Conservation (phyloP, 2,113 vertebrate genomes). For the Trachemys scripta region DNA sequence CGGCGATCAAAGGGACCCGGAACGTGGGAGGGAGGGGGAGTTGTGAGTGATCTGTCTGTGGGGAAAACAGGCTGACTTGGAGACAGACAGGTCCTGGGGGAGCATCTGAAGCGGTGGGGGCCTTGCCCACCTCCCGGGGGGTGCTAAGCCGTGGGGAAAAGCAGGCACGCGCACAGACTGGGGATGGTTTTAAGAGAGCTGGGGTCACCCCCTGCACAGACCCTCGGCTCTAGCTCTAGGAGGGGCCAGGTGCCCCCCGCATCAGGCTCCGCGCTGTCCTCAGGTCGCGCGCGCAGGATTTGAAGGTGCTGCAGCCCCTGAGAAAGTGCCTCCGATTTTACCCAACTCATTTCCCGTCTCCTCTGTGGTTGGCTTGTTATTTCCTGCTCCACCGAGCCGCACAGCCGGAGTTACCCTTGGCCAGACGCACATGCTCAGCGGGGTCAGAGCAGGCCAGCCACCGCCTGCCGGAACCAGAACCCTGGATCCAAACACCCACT, state of each 20-base stretch:
- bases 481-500: background rate
- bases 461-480: background rate
- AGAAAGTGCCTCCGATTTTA: background rate
- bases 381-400: slow-evolving; percentile 25
- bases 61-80: background rate
- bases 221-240: background rate
- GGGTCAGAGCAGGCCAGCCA: background rate
- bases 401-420: background rate
- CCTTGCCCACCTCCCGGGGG: background rate
- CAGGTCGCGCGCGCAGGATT: background rate
- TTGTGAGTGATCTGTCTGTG: background rate
- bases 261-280: background rate
- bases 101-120: too few species aligned
- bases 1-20: rapidly evolving
- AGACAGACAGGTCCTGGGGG: background rate
- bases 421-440: rapidly evolving
- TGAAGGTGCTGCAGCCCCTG: background rate
- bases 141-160: background rate
- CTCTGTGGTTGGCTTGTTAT: slow-evolving; percentile 64
- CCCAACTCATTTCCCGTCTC: slow-evolving; percentile 49
- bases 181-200: background rate
- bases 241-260: rapidly evolving
- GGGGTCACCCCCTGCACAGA: background rate
- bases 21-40: background rate
- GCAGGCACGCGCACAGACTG: background rate